phyloP scores from a whole-genome alignment of 1,140 invertebrate species.

The Penaeus indicus region DNA sequence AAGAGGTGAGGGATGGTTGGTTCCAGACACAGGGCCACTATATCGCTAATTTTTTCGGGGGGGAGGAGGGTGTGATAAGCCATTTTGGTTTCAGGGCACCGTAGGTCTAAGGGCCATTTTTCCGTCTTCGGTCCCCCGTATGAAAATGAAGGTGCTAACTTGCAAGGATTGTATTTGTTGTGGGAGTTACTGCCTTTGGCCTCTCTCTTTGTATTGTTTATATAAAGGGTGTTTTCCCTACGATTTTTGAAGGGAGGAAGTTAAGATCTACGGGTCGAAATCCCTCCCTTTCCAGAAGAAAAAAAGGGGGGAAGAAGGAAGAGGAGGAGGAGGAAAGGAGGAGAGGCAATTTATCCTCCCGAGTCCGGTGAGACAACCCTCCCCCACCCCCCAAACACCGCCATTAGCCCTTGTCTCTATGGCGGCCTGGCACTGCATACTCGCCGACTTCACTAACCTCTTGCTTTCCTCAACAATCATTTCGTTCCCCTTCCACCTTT shows the following conservation, averaged over 20 bases:
- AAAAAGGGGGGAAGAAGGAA: not conserved
- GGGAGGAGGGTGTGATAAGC: not conserved
- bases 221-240: slow-evolving; percentile 26
- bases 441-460: not conserved
- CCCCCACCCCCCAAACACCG: not conserved
- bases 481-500: not conserved
- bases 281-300: no score
- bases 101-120: slow-evolving; percentile 38
- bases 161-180: slow-evolving; percentile 45
- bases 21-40: slow-evolving; percentile 50
- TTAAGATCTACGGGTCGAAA: no score
- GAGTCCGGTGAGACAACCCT: not conserved
- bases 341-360: not conserved
- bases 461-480: not conserved
- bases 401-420: no score
- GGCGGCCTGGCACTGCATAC: no score
- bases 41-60: slow-evolving; percentile 48
- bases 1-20: slow-evolving; percentile 49
- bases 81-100: slow-evolving; percentile 18
- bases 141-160: slow-evolving; percentile 52
- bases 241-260: no score
- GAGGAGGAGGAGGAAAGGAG: slow-evolving; percentile 26
- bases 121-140: not conserved
- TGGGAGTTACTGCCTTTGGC: slow-evolving; percentile 49
- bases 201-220: slow-evolving; percentile 50